Evolutionary conservation across 2,888 invertebrate species (phyloP), one percentile per base, ranked within the genome.

Genomic region (Proisotoma minuta): DNA sequence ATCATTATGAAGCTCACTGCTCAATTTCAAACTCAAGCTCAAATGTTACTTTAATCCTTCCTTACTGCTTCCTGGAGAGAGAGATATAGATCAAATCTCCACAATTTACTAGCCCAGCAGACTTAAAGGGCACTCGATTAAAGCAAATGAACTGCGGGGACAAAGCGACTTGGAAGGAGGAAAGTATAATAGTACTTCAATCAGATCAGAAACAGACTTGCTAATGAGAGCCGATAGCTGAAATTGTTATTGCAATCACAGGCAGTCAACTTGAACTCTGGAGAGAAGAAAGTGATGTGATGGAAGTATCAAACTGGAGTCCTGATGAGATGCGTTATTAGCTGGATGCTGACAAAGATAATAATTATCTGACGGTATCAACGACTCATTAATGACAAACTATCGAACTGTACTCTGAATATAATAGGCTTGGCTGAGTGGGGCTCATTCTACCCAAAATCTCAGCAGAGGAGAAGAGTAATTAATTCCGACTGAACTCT

Each of bases 281-380:
- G 10, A 18, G 43, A 43, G 15, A n/a, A n/a, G 18, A 43, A 43
- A 43, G n/a, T 43, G 43, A 43, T 10, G 34, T 34, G 34, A 10
- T 34, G 34, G 34, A 10, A 10, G 34, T 15, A 10, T 10, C 15
- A 10, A 34, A 43, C 43, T 43, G 43, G 18, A 43, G 43, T 12
- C 18, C 15, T 4, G 5, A 43, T 43, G 15, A 54, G 23, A 28
- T 27, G 22, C 5, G 3, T 50, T 20, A 50, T n/a, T n/a, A n/a
- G n/a, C n/a, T n/a, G 29, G 18, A 28, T 26, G 18, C n/a, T 29
- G 53, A 54, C 34, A 54, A 54, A n/a, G 53, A 29, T 54, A 34
- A 54, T 54, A 54, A 54, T 29, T 54, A 39, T 54, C 53, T 4
- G 39, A 15, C 53, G 18, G 39, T 34, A 54, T 54, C 53, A 54